Evolutionary conservation across 1,140 invertebrate species (phyloP), one percentile per base, ranked within the genome.

Genomic region (Drosophila tani): DNA sequence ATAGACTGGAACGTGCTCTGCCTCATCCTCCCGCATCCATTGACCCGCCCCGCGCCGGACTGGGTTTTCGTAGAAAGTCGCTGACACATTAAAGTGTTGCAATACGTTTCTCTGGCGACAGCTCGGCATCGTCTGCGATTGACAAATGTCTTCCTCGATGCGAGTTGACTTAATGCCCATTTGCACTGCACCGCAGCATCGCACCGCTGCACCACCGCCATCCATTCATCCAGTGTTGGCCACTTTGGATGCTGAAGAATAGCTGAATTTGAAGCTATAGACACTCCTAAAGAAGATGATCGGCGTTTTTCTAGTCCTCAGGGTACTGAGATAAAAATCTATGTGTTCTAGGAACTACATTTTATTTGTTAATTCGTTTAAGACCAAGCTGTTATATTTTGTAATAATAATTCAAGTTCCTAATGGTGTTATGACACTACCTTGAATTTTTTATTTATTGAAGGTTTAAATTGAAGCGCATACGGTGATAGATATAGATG

Each of bases 91-190:
- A 88, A 90, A 88, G 84, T 88, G 84, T 73, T 87, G 82, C 82
- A 75, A 76, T 84, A 80, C 73, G 79, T 79, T 82, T 82, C 58
- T 63, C 47, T 62, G 58, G 57, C 63, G 77, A 65, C 76, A 69
- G 70, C 73, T 66, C 63, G 57, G 57, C 65, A 77, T 78, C 75
- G 76, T 71, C 53, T 73, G 49, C 47, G 82, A 82, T 70, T 88
- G 85, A 88, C 85, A 88, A 88, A 88, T 88, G 85, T 88, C 81
- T 88, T 88, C 81, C 84, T 84, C 81, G 75, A 84, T 88, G 84
- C 65, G 41, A 90, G 74, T 84, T 88, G 84, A 83, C 84, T 87
- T 88, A 88, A 88, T 81, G 81, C 84, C 76, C 79, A 76, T 82
- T 82, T 82, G 70, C 70, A 74, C 70, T 74, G 70, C 69, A 59